Evolutionary conservation across 2,888 invertebrate species (phyloP).

Genomic region (Chironomus riparius): DNA sequence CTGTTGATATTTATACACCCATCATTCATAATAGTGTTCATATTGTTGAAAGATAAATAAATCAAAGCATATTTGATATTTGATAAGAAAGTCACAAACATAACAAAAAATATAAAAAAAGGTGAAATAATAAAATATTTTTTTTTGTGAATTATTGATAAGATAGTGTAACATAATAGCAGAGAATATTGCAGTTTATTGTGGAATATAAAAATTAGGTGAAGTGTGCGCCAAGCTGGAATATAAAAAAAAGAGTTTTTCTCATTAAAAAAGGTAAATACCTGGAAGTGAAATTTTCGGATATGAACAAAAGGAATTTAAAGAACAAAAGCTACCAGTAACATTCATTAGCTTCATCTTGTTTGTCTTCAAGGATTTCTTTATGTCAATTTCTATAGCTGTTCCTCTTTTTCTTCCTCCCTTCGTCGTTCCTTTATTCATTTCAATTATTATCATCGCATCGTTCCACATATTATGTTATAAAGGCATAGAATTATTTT

Average conservation of each 20-base stretch:
- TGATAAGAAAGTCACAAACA: not conserved
- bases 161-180: not conserved
- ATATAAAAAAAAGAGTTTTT: not conserved
- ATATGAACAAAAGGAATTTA: not conserved
- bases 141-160: not conserved
- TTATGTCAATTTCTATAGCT: not conserved
- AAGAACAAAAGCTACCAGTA: not conserved
- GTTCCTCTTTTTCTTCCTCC: not conserved
- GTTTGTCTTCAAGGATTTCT: constrained; percentile 13
- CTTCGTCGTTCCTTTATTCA: not conserved
- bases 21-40: constrained; percentile 1
- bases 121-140: not conserved
- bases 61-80: not conserved
- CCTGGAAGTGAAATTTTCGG: not conserved
- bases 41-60: not conserved
- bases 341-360: not conserved
- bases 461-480: not conserved
- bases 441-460: not conserved
- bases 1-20: not conserved
- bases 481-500: not conserved
- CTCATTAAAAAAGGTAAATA: not conserved
- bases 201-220: not conserved
- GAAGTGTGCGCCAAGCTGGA: not conserved
- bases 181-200: not conserved
- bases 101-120: not conserved